Evolutionary conservation across 2,797 vertebrate species (phyloP), one percentile per base, ranked within the genome.

Genomic region (Anabacerthia variegaticeps): DNA sequence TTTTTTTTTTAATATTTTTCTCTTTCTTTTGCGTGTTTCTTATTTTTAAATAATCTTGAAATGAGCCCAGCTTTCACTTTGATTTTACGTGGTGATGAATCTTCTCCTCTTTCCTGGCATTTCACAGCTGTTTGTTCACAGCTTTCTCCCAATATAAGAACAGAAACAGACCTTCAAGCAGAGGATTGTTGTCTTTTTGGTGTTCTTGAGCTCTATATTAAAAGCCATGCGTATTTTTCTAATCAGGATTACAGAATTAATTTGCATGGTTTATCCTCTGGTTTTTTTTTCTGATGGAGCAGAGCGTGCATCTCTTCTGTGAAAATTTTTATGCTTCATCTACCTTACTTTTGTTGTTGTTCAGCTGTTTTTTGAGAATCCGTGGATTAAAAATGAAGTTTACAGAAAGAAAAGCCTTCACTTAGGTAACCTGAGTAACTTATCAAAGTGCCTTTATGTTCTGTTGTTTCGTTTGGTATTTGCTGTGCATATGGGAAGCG

Each of bases 171-270:
- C 55, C 55, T 77, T 74, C 72, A 80, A 81, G 51, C 34, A 6
- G 62, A 95, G 83, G 85, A 74, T 90, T 85, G 80, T 90, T 78
- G 74, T 75, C 89, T 87, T 76, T 51, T 93, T 90, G 63, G 26
- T 36, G 7, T 96, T 93, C 63, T 88, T 68, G 61, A 73, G 82
- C 75, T 90, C 39, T 89, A 39, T 52, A 82, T 95, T 92, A 20
- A 73, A 91, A 96, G 72, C 81, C 14, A 52, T 36, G 56, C 4
- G 21, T 91, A 89, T 97, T 95, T 96, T 96, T 94, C 91, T 95
- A 86, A 96, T 96, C 93, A 85, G 92, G 94, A 97, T 96, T 91
- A 96, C 95, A 92, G 65, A 82, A 93, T 95, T 96, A 88, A 95
- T 97, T 95, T 96, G 84, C 74, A 68, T 89, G 86, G 73, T 94